Base-by-base conservation (phyloP, 2,888 invertebrate genomes). In the Geotrupes spiniger region DNA sequence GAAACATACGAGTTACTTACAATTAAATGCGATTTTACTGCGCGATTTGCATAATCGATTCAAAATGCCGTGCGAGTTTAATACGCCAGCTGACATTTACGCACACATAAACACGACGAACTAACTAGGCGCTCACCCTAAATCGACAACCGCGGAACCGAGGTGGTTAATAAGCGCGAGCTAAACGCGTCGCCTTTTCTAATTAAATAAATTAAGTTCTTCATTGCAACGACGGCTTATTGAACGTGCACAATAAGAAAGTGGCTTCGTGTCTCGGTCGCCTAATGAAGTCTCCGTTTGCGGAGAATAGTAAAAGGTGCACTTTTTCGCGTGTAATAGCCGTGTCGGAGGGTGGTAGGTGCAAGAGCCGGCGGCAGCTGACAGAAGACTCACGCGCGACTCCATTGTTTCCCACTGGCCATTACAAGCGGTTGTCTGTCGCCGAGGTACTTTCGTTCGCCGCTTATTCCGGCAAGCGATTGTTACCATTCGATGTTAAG, bases 161-260 rank as follows among this genome's bases (percentile, higher is more conserved):
- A n/a, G n/a, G n/a, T n/a, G n/a, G n/a, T 21, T 21, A 21, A 21
- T 21, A 21, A 21, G 6, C 21, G 21, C 21, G 6, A 21, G 4
- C 4, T 21, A 4, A 21, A 21, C 21, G 6, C 6, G 21, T 21
- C 6, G 14, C 33, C 8, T 33, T 46, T 46, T 46, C 46, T 40
- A 39, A 46, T 47, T 47, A 43, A 38, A 43, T 36, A 51, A 42
- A 43, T 38, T 27, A 28, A 41, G 14, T 46, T 36, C 40, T 36
- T n/a, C n/a, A 40, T 36, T 40, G 36, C 36, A 46, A 29, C 48
- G 36, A 49, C 46, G 44, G 46, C 55, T 53, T 53, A 56, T 56
- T 48, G 42, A 56, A 46, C 56, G 51, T 45, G 51, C 51, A 53
- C 53, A 56, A 56, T 56, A 46, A 53, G 45, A 46, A 45, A 27